Conservation (phyloP, 2,888 invertebrate species). For the Galerucella pusilla region DNA sequence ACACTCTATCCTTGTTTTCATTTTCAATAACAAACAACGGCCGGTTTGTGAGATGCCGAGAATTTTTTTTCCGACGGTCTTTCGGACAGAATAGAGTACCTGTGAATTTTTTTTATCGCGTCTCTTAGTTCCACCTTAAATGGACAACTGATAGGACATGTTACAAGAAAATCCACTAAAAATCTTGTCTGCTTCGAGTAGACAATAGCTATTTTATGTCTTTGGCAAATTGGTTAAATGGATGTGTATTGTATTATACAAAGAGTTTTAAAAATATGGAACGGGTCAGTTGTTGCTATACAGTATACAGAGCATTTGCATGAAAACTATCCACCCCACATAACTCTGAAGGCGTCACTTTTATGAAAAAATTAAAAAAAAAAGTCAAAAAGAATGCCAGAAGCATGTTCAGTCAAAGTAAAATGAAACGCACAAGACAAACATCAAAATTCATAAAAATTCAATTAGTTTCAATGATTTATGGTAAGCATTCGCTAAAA, state of each 20-base stretch:
- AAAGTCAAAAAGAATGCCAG: too few relatives aligned
- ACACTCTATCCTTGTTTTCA: not conserved
- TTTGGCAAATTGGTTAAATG: slow-evolving; percentile 3
- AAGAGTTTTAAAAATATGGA: too few relatives aligned
- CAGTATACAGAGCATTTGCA: too few relatives aligned
- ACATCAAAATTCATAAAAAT: too few relatives aligned
- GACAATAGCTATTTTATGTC: slow-evolving; percentile 24
- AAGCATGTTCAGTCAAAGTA: too few relatives aligned
- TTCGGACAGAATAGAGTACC: slow-evolving; percentile 22
- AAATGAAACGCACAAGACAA: too few relatives aligned
- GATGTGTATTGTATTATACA: not conserved
- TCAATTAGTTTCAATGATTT: too few relatives aligned
- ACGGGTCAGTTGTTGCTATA: too few relatives aligned
- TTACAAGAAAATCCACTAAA: slow-evolving; percentile 39
- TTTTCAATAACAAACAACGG: not conserved
- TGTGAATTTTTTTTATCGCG: slow-evolving; percentile 19
- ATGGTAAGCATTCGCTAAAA: too few relatives aligned
- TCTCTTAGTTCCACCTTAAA: slow-evolving; percentile 26
- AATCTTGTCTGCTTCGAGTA: slow-evolving; percentile 24
- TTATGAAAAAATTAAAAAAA: too few relatives aligned
- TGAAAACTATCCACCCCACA: too few relatives aligned
- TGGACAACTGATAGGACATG: slow-evolving; percentile 26
- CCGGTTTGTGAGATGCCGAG: slow-evolving; percentile 25
- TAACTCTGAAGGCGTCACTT: too few relatives aligned
- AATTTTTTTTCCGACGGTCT: slow-evolving; percentile 21